Percentiles rank a stretch among this genome's conserved stretches.
Conservation (phyloP, 2,797 vertebrate species). For the Enoplosus armatus region DNA sequence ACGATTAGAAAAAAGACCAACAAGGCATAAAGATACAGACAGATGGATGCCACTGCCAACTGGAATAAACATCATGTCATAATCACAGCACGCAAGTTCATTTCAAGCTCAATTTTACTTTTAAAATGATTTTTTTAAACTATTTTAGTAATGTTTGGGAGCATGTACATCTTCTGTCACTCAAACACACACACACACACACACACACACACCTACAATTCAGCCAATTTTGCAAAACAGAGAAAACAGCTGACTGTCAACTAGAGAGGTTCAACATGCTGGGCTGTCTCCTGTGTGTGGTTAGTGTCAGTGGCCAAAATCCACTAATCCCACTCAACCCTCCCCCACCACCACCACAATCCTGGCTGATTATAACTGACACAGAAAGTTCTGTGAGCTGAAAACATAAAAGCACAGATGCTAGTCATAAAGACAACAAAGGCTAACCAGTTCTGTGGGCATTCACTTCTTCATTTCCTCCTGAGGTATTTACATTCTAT, state of each 20-base stretch:
- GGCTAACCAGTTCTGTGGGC: too few species aligned
- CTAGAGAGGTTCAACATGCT: slow-evolving; percentile 31
- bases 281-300: slow-evolving; percentile 22
- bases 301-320: slow-evolving; percentile 19
- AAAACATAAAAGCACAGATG: too few species aligned
- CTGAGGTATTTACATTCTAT: too few species aligned
- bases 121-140: slow-evolving; percentile 5
- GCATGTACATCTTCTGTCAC: neutral
- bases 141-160: neutral
- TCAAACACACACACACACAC: neutral
- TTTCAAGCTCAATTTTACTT: neutral
- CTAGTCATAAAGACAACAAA: too few species aligned
- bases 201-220: neutral
- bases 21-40: neutral
- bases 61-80: neutral
- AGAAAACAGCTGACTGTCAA: slow-evolving; percentile 66
- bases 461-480: too few species aligned
- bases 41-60: neutral
- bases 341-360: neutral
- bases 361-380: slow-evolving; percentile 40
- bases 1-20: neutral
- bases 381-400: too few species aligned
- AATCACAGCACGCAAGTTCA: neutral
- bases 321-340: slow-evolving; percentile 51
- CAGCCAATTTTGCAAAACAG: slow-evolving; percentile 36